A percentile compares a stretch with the other conserved stretches of the same genome.
These are phyloP conservation scores for Dendroctonus valens DNA, from an alignment of 1,140 invertebrate species.

Conservation along the genomic window DNA sequence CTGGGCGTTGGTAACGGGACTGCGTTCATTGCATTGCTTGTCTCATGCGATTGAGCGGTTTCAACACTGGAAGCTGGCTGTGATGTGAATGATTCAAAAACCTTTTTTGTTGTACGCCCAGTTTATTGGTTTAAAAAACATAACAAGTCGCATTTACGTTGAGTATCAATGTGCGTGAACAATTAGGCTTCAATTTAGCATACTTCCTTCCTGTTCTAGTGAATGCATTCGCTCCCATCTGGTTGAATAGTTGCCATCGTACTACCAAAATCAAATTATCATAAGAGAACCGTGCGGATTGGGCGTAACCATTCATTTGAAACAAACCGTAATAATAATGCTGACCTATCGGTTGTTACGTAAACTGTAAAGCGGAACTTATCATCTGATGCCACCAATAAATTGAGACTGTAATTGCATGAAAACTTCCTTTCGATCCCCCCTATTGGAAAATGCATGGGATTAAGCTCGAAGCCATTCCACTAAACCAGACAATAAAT, in stretches of 20 bases:
- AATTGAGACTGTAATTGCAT: too few species aligned
- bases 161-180: not conserved
- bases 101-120: not conserved
- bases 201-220: constrained; percentile 18
- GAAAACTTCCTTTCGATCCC: too few species aligned
- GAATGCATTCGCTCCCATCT: constrained; percentile 10
- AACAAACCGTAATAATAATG: not conserved
- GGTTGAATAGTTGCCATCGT: constrained; percentile 2
- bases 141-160: not conserved
- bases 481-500: too few species aligned
- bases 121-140: not conserved
- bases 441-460: too few species aligned
- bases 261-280: constrained; percentile 6
- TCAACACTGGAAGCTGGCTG: too few species aligned
- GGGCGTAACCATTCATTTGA: constrained; percentile 7
- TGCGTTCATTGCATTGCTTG: too few species aligned
- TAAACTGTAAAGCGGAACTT: not conserved
- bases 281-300: not conserved
- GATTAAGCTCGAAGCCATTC: too few species aligned
- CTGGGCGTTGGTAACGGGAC: too few species aligned
- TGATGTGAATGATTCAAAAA: too few species aligned
- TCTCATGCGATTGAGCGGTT: too few species aligned
- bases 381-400: too few species aligned
- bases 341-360: not conserved
- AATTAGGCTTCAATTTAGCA: constrained; percentile 14